These are phyloP conservation scores for Hemitrygon akajei DNA, from an alignment of 2,797 vertebrate genomes.

Conservation along the genomic window DNA sequence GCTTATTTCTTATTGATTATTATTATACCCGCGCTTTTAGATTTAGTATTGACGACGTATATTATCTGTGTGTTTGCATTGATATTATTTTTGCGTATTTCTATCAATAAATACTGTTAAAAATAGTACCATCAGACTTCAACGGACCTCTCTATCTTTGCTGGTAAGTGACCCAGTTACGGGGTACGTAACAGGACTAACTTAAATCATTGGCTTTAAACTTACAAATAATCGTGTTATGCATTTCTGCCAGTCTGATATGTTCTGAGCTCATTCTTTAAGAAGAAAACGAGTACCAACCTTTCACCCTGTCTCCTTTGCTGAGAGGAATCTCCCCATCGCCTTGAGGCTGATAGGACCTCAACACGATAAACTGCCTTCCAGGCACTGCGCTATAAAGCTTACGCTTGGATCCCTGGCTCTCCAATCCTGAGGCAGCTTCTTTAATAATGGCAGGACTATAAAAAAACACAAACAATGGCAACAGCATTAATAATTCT, in stretches of 20 bases:
- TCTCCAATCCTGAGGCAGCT: constrained; percentile 55
- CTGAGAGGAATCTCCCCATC: constrained; percentile 87
- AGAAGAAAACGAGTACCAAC: constrained; percentile 56
- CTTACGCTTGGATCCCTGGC: constrained; percentile 72
- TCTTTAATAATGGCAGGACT: constrained; percentile 65
- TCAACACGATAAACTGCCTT: constrained; percentile 79
- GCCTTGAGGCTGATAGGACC: constrained; percentile 78
- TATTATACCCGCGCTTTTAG: too few species aligned
- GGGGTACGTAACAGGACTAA: too few species aligned
- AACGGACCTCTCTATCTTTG: too few species aligned
- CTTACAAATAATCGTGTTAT: not conserved
- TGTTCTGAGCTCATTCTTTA: not conserved
- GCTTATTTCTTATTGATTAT: too few species aligned
- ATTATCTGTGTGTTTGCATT: too few species aligned
- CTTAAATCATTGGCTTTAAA: not conserved
- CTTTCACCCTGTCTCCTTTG: constrained; percentile 89
- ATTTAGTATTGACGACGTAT: too few species aligned
- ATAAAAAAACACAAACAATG: constrained; percentile 41
- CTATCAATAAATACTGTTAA: too few species aligned
- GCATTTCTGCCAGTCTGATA: not conserved
- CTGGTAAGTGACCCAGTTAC: too few species aligned
- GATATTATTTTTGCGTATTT: too few species aligned
- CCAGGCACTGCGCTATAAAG: constrained; percentile 91
- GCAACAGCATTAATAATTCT: not conserved
- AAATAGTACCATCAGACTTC: too few species aligned